A percentile compares a stretch with the other conserved stretches of the same genome.
Evolutionary conservation across 2,113 vertebrate genomes (phyloP).

Genomic region (Marmota flaviventris): DNA sequence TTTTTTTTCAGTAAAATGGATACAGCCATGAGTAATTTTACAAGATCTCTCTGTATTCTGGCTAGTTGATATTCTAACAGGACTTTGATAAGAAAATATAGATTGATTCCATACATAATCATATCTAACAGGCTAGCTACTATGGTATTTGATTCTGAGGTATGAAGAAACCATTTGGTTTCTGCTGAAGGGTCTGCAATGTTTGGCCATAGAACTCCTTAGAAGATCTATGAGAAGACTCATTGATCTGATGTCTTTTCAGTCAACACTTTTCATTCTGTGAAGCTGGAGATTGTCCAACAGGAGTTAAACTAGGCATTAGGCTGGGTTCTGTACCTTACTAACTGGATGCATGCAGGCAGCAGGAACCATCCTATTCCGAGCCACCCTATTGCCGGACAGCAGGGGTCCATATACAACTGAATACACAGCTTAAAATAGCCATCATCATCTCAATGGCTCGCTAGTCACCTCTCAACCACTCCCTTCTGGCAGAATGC

Average conservation of each 20-base stretch:
- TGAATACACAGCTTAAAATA: no score
- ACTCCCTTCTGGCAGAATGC: no score
- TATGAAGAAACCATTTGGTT: conserved; percentile 90
- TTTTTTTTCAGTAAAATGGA: conserved; percentile 92
- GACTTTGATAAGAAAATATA: conserved; percentile 94
- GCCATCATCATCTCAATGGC: no score
- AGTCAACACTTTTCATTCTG: conserved; percentile 92
- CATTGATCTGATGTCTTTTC: conserved; percentile 91
- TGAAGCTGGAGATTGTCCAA: conserved; percentile 92
- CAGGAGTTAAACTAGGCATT: conserved; percentile 90
- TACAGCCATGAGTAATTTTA: conserved; percentile 94
- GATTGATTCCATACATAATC: conserved; percentile 97
- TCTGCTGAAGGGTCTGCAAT: conserved; percentile 94
- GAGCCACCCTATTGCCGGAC: no score
- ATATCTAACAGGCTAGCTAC: conserved; percentile 95
- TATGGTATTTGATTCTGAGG: conserved; percentile 91
- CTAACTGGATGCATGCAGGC: neutral
- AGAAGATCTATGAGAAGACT: conserved; percentile 91
- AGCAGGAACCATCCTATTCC: no score
- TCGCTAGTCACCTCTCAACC: no score
- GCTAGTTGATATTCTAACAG: conserved; percentile 92
- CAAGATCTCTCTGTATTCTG: conserved; percentile 93
- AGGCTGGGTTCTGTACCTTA: neutral
- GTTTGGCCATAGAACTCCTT: conserved; percentile 93
- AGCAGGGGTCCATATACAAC: no score